Evolutionary conservation across 1,140 invertebrate genomes (phyloP).

Genomic region (Medauroidea extradentata): DNA sequence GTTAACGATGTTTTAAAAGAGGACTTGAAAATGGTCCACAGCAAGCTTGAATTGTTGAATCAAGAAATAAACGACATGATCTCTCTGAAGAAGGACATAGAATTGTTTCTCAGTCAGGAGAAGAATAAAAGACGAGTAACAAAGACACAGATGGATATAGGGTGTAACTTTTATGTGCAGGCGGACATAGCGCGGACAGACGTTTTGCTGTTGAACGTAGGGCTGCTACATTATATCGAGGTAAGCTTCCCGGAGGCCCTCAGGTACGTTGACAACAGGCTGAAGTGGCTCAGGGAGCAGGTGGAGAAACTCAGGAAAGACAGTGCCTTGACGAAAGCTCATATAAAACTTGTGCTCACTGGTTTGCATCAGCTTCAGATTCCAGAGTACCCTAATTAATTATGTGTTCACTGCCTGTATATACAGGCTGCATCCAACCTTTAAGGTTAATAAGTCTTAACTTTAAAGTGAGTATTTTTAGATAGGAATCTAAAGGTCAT

Average conservation of each 20-base stretch:
- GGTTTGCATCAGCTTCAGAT: conserved; percentile 55
- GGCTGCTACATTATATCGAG: conserved; percentile 70
- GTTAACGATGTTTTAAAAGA: conserved; percentile 63
- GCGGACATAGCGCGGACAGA: conserved; percentile 63
- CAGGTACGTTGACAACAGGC: conserved; percentile 62
- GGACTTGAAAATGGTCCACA: conserved; percentile 55
- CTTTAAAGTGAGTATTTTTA: no score
- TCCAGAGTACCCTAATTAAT: no score
- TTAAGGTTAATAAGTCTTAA: no score
- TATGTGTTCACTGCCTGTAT: no score
- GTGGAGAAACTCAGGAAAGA: conserved; percentile 57
- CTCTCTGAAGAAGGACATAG: conserved; percentile 61
- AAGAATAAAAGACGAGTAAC: conserved; percentile 40
- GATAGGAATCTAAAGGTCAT: no score
- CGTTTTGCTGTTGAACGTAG: conserved; percentile 66
- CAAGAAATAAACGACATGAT: conserved; percentile 67
- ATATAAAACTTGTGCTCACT: conserved; percentile 73
- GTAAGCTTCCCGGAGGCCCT: conserved; percentile 66
- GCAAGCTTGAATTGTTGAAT: conserved; percentile 56
- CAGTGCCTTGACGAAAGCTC: conserved; percentile 64
- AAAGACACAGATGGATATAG: conserved; percentile 75
- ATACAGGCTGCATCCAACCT: no score
- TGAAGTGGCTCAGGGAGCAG: conserved; percentile 58
- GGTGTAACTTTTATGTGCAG: conserved; percentile 70
- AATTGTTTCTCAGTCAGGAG: conserved; percentile 21